These are phyloP conservation scores for Agrotis exclamationis DNA, from an alignment of 2,888 invertebrate species.

Conservation along the genomic window DNA sequence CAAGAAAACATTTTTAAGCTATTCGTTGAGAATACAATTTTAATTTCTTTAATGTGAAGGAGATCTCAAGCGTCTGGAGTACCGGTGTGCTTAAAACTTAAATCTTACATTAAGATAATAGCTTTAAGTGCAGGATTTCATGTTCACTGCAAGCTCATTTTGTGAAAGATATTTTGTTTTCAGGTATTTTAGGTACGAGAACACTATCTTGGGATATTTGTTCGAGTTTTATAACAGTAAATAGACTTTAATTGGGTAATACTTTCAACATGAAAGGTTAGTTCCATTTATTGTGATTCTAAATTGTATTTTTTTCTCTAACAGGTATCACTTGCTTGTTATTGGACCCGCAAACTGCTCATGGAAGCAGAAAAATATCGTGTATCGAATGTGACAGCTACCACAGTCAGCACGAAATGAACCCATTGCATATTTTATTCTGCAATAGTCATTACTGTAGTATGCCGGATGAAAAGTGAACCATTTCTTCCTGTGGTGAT, in stretches of 20 bases:
- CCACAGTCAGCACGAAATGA: too few relatives aligned
- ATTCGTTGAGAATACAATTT: constrained; percentile 14
- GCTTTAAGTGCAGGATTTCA: constrained; percentile 52
- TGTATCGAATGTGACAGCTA: too few relatives aligned
- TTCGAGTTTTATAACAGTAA: neutral
- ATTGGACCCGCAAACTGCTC: too few relatives aligned
- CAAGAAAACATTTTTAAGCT: constrained; percentile 11
- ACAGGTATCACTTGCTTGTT: too few relatives aligned
- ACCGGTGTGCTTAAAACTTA: constrained; percentile 41
- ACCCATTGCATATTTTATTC: too few relatives aligned
- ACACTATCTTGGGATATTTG: neutral
- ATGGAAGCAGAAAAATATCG: too few relatives aligned
- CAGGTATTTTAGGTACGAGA: constrained; percentile 1
- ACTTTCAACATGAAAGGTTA: neutral
- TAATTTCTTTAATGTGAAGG: constrained; percentile 51
- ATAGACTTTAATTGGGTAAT: neutral
- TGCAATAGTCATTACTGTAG: too few relatives aligned
- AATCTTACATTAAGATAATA: constrained; percentile 57
- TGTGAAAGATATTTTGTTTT: constrained; percentile 25
- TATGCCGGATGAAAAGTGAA: too few relatives aligned
- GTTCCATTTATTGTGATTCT: too few relatives aligned
- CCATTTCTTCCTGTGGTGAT: too few relatives aligned
- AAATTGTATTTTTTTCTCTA: too few relatives aligned
- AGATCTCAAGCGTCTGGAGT: constrained; percentile 33
- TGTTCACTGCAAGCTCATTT: constrained; percentile 39